Conservation (phyloP, 2,113 vertebrate genomes). For the Melanostigma gelatinosum region DNA sequence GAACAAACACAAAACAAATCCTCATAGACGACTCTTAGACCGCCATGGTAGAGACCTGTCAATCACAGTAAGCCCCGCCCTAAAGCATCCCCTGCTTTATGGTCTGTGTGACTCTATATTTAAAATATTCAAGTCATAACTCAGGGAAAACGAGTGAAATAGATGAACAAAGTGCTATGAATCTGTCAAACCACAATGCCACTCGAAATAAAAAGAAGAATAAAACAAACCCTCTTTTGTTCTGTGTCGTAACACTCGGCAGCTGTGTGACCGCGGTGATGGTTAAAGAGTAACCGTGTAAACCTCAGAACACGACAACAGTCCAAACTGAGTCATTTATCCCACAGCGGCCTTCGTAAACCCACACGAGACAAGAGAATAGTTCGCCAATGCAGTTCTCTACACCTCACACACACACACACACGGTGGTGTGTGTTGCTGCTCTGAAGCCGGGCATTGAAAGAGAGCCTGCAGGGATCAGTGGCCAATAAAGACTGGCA, state of each 20-base stretch:
- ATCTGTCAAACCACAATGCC: neutral
- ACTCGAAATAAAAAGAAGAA: neutral
- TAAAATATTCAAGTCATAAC: too few species aligned
- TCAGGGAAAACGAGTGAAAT: too few species aligned
- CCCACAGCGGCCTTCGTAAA: neutral
- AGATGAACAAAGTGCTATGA: too few species aligned
- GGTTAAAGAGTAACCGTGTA: slow-evolving; percentile 25
- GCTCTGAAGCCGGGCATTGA: slow-evolving; percentile 56
- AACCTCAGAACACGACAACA: slow-evolving; percentile 15
- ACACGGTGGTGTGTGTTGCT: slow-evolving; percentile 52
- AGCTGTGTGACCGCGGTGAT: slow-evolving; percentile 2
- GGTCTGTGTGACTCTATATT: too few species aligned
- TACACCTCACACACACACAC: slow-evolving; percentile 14
- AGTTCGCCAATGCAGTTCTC: neutral
- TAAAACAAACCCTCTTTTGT: slow-evolving; percentile 13
- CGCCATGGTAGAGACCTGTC: too few species aligned
- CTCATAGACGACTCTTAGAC: too few species aligned
- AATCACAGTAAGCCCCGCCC: too few species aligned
- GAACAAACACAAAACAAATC: too few species aligned
- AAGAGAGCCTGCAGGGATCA: slow-evolving; percentile 63
- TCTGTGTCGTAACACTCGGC: slow-evolving; percentile 3
- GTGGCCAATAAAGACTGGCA: slow-evolving; percentile 57
- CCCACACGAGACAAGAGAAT: slow-evolving; percentile 1
- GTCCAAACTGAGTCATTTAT: neutral
- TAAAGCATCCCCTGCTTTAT: too few species aligned